phyloP scores from a whole-genome alignment of 2,113 vertebrate genomes.

The Dissostichus mawsoni region DNA sequence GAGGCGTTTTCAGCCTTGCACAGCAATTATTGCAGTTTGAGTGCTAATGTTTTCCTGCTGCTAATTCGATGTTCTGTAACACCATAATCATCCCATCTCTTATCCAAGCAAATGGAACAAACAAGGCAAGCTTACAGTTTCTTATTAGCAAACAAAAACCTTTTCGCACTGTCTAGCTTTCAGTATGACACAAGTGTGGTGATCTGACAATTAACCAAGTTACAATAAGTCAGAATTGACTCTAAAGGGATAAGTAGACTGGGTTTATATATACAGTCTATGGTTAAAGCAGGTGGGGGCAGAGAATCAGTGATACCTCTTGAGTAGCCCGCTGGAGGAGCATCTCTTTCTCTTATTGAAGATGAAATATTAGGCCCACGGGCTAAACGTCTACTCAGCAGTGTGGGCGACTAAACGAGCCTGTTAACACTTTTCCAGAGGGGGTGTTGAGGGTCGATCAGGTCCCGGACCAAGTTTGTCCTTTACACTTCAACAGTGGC shows the following conservation, averaged over 20 bases:
- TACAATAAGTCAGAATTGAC: constrained; percentile 36
- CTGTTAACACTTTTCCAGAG: constrained; percentile 38
- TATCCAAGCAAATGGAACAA: constrained; percentile 50
- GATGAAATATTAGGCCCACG: constrained; percentile 16
- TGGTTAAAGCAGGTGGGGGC: background rate
- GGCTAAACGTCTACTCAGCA: constrained; percentile 41
- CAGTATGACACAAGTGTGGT: constrained; percentile 4
- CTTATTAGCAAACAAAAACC: constrained; percentile 30
- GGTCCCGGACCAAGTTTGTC: constrained; percentile 17
- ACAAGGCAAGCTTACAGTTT: constrained; percentile 27
- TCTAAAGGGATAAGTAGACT: background rate
- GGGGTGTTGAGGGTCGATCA: constrained; percentile 11
- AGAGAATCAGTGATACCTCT: constrained; percentile 20
- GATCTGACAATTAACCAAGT: constrained; percentile 32
- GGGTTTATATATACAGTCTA: too few relatives aligned
- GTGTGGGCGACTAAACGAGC: constrained; percentile 26
- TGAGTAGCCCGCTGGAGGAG: constrained; percentile 19
- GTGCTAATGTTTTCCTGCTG: constrained; percentile 61
- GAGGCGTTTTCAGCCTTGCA: constrained; percentile 41
- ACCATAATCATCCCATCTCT: constrained; percentile 57
- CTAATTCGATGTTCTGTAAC: constrained; percentile 62
- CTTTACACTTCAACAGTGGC: constrained; percentile 17
- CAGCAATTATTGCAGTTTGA: constrained; percentile 47
- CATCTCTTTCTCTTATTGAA: constrained; percentile 36
- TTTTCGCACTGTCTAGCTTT: background rate